phyloP scores from a whole-genome alignment of 2,113 vertebrate genomes.

The Ariopsis seemanni region DNA sequence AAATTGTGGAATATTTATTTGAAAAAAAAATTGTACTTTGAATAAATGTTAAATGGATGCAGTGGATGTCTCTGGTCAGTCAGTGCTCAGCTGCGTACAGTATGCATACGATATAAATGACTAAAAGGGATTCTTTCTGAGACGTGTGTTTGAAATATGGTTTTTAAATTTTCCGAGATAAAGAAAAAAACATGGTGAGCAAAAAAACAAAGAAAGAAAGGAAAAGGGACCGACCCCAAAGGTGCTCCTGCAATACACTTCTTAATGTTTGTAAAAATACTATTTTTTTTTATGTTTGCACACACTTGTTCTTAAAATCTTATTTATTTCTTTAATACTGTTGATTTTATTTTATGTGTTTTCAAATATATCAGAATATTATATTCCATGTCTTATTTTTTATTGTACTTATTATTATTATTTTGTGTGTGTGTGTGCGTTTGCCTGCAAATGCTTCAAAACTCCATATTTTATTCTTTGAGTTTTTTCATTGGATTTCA shows the following conservation, averaged over 20 bases:
- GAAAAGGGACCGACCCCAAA: neutral
- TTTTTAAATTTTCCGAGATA: neutral
- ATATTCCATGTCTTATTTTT: neutral
- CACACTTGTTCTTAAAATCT: no score
- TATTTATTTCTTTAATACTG: no score
- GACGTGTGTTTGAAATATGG: neutral
- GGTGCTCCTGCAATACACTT: no score
- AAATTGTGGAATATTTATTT: neutral
- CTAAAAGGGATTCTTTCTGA: neutral
- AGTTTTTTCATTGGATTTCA: neutral
- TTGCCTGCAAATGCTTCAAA: neutral
- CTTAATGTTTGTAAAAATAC: no score
- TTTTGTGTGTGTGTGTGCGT: neutral
- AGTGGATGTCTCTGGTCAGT: neutral
- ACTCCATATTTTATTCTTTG: neutral
- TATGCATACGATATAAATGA: neutral
- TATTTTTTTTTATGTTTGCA: no score
- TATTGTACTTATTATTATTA: neutral
- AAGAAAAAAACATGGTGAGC: no score
- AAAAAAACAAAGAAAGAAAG: no score
- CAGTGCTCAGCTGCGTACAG: no score
- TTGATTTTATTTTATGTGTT: no score
- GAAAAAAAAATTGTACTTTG: neutral
- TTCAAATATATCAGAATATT: neutral
- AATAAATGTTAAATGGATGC: neutral